phyloP scores from a whole-genome alignment of 2,797 vertebrate species.

The Cygnus olor region DNA sequence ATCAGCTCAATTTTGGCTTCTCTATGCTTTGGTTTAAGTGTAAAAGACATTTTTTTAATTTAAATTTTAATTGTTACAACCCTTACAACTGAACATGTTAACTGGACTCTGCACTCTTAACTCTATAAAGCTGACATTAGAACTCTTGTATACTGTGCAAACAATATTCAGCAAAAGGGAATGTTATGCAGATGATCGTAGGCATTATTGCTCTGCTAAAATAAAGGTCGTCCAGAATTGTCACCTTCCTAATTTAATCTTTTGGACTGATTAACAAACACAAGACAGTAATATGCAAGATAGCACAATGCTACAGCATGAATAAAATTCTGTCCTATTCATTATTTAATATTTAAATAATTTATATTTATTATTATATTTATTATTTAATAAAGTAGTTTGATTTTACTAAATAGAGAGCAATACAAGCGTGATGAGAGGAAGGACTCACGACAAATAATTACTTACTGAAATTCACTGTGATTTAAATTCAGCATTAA shows the following conservation, averaged over 20 bases:
- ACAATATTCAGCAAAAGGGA: not conserved
- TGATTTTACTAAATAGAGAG: not conserved
- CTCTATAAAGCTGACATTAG: not conserved
- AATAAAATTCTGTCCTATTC: not conserved
- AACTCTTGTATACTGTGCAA: not conserved
- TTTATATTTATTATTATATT: too few species aligned
- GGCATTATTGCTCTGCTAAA: not conserved
- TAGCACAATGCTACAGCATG: not conserved
- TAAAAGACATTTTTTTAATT: not conserved
- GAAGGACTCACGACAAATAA: not conserved
- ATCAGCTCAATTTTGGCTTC: not conserved
- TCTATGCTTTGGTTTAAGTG: not conserved
- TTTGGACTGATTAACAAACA: conserved; percentile 9
- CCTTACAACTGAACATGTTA: not conserved
- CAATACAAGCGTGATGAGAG: not conserved
- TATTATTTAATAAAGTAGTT: not conserved
- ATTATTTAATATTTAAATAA: too few species aligned
- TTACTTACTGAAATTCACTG: not conserved
- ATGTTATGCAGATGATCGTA: not conserved
- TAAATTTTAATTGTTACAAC: not conserved
- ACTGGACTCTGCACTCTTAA: not conserved
- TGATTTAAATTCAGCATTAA: not conserved
- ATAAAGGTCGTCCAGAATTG: not conserved
- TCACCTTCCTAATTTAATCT: not conserved
- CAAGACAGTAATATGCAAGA: not conserved